A percentile compares a stretch with the other conserved stretches of the same genome.
Evolutionary conservation across 2,888 invertebrate species (phyloP).

Genomic region (Cheilosia impressa): DNA sequence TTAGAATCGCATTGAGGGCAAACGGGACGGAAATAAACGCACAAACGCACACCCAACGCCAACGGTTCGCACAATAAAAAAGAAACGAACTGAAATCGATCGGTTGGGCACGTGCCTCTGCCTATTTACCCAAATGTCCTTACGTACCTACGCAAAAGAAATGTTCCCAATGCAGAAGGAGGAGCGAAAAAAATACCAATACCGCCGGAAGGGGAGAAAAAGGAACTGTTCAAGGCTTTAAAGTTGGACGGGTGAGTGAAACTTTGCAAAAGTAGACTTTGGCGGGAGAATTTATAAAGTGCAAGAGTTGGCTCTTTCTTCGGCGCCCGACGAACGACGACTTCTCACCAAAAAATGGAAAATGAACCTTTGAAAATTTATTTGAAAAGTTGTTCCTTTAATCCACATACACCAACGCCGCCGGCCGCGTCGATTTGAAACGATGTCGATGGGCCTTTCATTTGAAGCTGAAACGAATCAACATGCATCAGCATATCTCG

Average conservation of each 20-base stretch:
- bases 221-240: slow-evolving; percentile 50
- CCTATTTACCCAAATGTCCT: slow-evolving; percentile 41
- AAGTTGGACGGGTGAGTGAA: slow-evolving; percentile 57
- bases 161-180: slow-evolving; percentile 25
- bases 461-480: slow-evolving; percentile 28
- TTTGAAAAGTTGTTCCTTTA: slow-evolving; percentile 54
- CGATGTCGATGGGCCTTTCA: not conserved
- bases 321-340: slow-evolving; percentile 23
- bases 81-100: slow-evolving; percentile 41
- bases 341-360: slow-evolving; percentile 44
- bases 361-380: slow-evolving; percentile 63
- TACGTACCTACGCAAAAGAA: slow-evolving; percentile 8
- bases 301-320: slow-evolving; percentile 38
- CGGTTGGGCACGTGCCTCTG: slow-evolving; percentile 57
- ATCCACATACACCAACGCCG: not conserved
- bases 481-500: slow-evolving; percentile 47
- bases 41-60: slow-evolving; percentile 30
- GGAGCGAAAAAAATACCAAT: slow-evolving; percentile 10
- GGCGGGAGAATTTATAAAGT: slow-evolving; percentile 59
- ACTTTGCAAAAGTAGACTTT: slow-evolving; percentile 59
- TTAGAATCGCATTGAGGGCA: slow-evolving; percentile 64
- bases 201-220: slow-evolving; percentile 33
- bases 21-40: slow-evolving; percentile 55
- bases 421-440: not conserved
- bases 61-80: slow-evolving; percentile 21